phyloP scores from a whole-genome alignment of 2,888 invertebrate species.

The Xanthorhoe designata region DNA sequence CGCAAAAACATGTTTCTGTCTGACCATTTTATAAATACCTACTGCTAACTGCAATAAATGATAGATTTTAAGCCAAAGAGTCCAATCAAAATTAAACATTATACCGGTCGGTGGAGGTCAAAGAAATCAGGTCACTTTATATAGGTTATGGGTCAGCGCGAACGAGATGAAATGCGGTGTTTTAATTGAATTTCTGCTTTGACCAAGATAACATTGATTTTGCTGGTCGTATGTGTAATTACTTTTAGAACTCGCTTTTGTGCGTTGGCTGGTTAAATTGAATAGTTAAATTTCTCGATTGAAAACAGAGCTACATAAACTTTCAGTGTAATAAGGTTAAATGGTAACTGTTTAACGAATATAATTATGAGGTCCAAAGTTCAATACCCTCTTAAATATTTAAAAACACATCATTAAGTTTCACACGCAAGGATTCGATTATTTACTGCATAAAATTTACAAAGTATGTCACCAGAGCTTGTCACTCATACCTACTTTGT shows the following conservation, averaged over 20 bases:
- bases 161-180: slow-evolving; percentile 14
- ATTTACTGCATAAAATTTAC: neutral
- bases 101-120: slow-evolving; percentile 22
- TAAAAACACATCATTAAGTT: neutral
- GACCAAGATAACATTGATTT: slow-evolving; percentile 22
- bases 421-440: neutral
- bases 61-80: slow-evolving; percentile 22
- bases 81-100: slow-evolving; percentile 16
- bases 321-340: neutral
- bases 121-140: slow-evolving; percentile 30
- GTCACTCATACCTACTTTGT: neutral
- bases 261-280: neutral
- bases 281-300: neutral
- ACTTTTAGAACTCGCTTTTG: slow-evolving; percentile 8
- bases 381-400: neutral
- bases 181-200: slow-evolving; percentile 29
- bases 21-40: slow-evolving; percentile 11
- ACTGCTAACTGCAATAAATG: slow-evolving; percentile 2
- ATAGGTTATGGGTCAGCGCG: slow-evolving; percentile 22
- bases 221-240: slow-evolving; percentile 5
- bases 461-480: neutral
- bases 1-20: slow-evolving; percentile 2
- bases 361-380: neutral
- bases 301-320: neutral
- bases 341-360: neutral